phyloP scores from a whole-genome alignment of 1,140 invertebrate species.

The Sycophaga agraensis region DNA sequence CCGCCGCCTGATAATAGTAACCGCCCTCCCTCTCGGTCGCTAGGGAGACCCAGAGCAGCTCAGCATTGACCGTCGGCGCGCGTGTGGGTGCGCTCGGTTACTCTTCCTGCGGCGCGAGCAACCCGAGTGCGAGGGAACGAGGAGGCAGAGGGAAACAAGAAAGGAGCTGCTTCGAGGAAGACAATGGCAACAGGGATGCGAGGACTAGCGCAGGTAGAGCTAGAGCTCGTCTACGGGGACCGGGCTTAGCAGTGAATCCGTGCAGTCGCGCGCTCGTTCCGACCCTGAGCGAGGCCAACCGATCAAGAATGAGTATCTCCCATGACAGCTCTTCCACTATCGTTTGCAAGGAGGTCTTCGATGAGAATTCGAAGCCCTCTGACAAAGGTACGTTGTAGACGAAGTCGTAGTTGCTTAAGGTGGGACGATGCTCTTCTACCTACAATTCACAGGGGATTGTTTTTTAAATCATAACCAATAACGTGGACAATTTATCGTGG shows the following conservation, averaged over 20 bases:
- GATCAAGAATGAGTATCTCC: slow-evolving; percentile 52
- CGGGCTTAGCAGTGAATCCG: not conserved
- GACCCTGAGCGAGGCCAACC: not conserved
- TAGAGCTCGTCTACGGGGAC: no score
- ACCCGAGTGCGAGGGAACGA: not conserved
- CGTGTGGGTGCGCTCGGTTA: not conserved
- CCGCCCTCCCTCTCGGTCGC: not conserved
- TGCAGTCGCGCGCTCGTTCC: not conserved
- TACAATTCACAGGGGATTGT: no score
- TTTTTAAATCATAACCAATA: no score
- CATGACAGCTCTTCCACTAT: slow-evolving; percentile 62
- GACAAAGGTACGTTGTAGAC: no score
- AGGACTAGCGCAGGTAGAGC: not conserved
- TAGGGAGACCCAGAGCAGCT: no score
- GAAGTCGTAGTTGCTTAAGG: no score
- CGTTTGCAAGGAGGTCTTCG: slow-evolving; percentile 78
- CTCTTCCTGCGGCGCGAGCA: not conserved
- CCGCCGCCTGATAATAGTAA: no score
- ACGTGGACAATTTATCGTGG: no score
- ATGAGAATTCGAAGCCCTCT: slow-evolving; percentile 76
- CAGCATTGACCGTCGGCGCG: not conserved
- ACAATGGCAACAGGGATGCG: not conserved
- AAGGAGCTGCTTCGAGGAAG: not conserved
- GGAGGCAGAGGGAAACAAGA: not conserved
- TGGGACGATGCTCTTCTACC: no score